Base-by-base conservation (phyloP, 2,888 invertebrate species). In the Acrobasis suavella region DNA sequence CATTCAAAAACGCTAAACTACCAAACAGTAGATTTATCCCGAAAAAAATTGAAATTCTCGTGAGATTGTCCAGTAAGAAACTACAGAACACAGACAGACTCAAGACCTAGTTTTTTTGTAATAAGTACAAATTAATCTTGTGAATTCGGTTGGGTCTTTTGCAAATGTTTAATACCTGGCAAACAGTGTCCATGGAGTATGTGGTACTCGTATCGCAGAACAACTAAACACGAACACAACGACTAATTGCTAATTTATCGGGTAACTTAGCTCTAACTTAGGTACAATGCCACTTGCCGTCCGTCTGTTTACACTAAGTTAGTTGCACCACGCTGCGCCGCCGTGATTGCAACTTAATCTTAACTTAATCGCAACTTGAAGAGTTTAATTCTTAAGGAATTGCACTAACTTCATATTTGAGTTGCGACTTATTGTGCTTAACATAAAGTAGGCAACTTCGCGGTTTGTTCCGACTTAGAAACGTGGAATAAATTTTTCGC, bases 281-380 rank as follows among this genome's bases (percentile, higher is more conserved):
- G n/a, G 69, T 67, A 83, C 85, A 83, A 84, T 81, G 75, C 78
- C 78, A 85, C 81, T 85, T 80, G 80, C 77, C 77, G 80, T 77
- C 78, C 77, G 77, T 72, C 73, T 83, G 86, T 87, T 86, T 85
- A 82, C 78, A 73, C 69, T 78, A 85, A 86, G 78, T 86, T 81
- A 72, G 75, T 64, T 56, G 69, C 71, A 71, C 74, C 72, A 73
- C 72, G 72, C 78, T 80, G 81, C 80, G 73, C 72, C 71, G 69
- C 70, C 77, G 73, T 84, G 86, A 87, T 87, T 84, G 85, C 85
- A 85, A 85, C 83, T 87, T 85, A 85, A 88, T 87, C 85, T 81
- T 81, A 83, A 87, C 84, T 86, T 85, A 85, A 88, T 87, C 85
- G 82, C 81, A 84, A 87, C 84, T 86, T 79, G 76, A 69, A 72